These are phyloP conservation scores for Drosophila rufa DNA, from an alignment of 1,140 invertebrate species.

Conservation along the genomic window DNA sequence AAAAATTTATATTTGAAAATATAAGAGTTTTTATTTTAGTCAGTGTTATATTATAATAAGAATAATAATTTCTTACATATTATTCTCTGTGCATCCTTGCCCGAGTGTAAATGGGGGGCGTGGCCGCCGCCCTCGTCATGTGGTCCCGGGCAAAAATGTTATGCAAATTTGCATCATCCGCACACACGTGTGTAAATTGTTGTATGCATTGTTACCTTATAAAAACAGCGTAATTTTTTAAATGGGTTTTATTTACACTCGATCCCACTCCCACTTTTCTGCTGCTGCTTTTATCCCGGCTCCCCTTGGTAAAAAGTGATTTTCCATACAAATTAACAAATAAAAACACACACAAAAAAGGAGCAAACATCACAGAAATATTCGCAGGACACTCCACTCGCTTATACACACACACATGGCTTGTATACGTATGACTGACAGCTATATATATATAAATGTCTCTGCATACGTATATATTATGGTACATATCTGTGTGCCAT, in stretches of 20 bases:
- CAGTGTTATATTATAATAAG: background rate
- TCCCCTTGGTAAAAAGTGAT: conserved; percentile 70
- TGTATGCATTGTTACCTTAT: conserved; percentile 83
- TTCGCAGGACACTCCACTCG: conserved; percentile 18
- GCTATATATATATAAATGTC: conserved; percentile 24
- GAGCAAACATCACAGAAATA: conserved; percentile 46
- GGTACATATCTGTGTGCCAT: conserved; percentile 28
- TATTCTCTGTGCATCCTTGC: background rate
- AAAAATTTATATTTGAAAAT: too few relatives aligned
- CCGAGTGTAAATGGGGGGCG: conserved; percentile 23
- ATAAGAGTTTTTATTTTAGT: background rate
- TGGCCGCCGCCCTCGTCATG: conserved; percentile 18
- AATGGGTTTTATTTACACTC: conserved; percentile 72
- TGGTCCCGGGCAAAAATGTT: conserved; percentile 67
- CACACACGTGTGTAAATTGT: conserved; percentile 79
- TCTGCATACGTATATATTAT: conserved; percentile 25
- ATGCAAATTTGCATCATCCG: conserved; percentile 79
- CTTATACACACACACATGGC: background rate
- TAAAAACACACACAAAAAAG: conserved; percentile 40
- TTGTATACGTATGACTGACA: conserved; percentile 10
- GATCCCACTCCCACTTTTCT: background rate
- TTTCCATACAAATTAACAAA: conserved; percentile 82
- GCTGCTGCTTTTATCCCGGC: conserved; percentile 15
- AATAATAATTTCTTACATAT: background rate
- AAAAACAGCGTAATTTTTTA: conserved; percentile 82